Conservation (phyloP, 2,113 vertebrate genomes). For the Dromiciops gliroides region DNA sequence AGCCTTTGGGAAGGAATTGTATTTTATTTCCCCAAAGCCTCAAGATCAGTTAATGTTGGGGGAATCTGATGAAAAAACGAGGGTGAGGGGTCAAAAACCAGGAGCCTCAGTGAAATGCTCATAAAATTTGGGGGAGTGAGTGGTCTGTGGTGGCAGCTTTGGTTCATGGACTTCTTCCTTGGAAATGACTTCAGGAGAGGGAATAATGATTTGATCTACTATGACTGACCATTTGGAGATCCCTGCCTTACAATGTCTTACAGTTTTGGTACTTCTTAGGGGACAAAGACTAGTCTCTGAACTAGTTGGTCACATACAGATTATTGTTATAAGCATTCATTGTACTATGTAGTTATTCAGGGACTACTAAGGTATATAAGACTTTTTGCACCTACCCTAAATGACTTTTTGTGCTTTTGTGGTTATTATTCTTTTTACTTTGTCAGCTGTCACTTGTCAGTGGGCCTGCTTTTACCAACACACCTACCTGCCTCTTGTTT, state of each 20-base stretch:
- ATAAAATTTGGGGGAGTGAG: background rate
- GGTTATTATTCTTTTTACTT: background rate
- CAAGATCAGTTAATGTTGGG: constrained; percentile 5
- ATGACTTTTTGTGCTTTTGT: background rate
- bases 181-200: constrained; percentile 6
- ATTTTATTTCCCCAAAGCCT: constrained; percentile 14
- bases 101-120: background rate
- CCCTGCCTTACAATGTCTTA: background rate
- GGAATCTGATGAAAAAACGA: background rate
- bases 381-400: background rate
- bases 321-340: background rate
- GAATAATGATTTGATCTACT: background rate
- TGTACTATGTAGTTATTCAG: background rate
- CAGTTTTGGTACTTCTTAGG: constrained; percentile 19
- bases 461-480: background rate
- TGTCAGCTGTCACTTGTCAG: background rate
- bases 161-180: background rate
- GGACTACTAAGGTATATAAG: background rate
- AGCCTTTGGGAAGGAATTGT: background rate
- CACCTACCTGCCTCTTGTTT: background rate
- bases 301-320: background rate
- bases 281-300: constrained; percentile 6
- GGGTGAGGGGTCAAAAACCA: background rate
- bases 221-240: background rate
- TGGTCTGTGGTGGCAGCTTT: background rate